Conservation (phyloP, 1,140 invertebrate species). For the Acromyrmex echinatior region DNA sequence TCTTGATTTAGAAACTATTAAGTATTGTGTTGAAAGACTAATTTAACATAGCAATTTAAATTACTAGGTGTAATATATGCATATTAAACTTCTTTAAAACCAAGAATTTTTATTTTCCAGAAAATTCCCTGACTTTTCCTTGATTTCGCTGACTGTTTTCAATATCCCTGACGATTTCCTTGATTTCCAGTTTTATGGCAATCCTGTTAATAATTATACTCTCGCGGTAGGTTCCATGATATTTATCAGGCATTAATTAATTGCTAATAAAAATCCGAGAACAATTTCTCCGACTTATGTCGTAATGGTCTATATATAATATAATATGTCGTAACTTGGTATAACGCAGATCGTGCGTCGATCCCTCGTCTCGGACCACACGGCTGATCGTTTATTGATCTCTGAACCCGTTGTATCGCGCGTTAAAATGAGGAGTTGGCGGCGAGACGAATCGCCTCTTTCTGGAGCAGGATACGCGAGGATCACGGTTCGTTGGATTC, state of each 20-base stretch:
- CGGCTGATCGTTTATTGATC: constrained; percentile 54
- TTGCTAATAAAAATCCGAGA: constrained; percentile 47
- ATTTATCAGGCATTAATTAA: constrained; percentile 55
- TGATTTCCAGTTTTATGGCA: too few species aligned
- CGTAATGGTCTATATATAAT: background rate
- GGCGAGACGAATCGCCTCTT: constrained; percentile 57
- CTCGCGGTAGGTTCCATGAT: background rate
- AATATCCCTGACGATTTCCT: too few species aligned
- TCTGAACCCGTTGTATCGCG: constrained; percentile 23
- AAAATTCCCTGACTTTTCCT: too few species aligned
- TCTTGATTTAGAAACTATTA: too few species aligned
- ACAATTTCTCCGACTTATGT: constrained; percentile 34
- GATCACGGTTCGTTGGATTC: constrained; percentile 60
- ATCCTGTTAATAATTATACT: background rate
- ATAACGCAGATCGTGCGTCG: background rate
- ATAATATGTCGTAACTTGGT: background rate
- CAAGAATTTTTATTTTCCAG: too few species aligned
- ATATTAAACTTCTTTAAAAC: too few species aligned
- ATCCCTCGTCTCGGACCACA: background rate
- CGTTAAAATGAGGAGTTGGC: constrained; percentile 55
- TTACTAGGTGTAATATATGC: too few species aligned
- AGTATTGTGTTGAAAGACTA: too few species aligned
- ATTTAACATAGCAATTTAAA: too few species aligned
- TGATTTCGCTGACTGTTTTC: too few species aligned
- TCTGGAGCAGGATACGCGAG: constrained; percentile 43